Base-by-base conservation (phyloP, 2,797 vertebrate species). In the Neostethus bicornis region DNA sequence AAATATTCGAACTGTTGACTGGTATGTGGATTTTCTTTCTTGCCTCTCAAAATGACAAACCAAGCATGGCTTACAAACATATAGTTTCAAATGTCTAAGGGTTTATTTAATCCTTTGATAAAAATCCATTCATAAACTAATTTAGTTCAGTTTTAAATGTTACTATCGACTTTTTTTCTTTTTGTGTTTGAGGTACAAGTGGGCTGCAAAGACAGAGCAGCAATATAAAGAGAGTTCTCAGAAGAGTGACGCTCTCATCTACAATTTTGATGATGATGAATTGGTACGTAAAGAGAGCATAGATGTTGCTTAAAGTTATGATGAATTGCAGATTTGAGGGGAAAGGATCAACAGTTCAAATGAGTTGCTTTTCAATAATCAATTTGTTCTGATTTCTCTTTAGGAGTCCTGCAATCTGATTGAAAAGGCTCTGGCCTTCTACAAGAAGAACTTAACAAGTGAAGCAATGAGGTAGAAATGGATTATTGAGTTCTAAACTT, bases 401-500 rank as follows among this genome's bases (percentile, higher is more conserved):
- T 66, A 93, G 92, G 63, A 81, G 19, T 75, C 69, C 29, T 59
- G 84, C 61, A 77, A 88, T 72, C 62, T 91, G 35, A 77, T 88
- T 61, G 70, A 88, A 70, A 93, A 87, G 87, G 91, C 90, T 2
- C 89, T 85, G 49, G 58, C 51, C 12, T 89, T 83, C 79, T 90
- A 92, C 51, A 90, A 72, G 43, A 91, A 70, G 66, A 77, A 60
- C 44, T 63, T 93, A 77, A 74, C 85, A 65, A n/a, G n/a, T n/a
- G n/a, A n/a, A n/a, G n/a, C n/a, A n/a, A n/a, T n/a, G n/a, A n/a
- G n/a, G n/a, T n/a, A n/a, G n/a, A n/a, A n/a, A n/a, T n/a, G n/a
- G n/a, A n/a, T n/a, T n/a, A n/a, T n/a, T n/a, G n/a, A n/a, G n/a
- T n/a, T n/a, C n/a, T n/a, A n/a, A n/a, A n/a, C 14, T 2, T 25